Evolutionary conservation across 2,888 invertebrate genomes (phyloP).

Genomic region (Chesias legatella): DNA sequence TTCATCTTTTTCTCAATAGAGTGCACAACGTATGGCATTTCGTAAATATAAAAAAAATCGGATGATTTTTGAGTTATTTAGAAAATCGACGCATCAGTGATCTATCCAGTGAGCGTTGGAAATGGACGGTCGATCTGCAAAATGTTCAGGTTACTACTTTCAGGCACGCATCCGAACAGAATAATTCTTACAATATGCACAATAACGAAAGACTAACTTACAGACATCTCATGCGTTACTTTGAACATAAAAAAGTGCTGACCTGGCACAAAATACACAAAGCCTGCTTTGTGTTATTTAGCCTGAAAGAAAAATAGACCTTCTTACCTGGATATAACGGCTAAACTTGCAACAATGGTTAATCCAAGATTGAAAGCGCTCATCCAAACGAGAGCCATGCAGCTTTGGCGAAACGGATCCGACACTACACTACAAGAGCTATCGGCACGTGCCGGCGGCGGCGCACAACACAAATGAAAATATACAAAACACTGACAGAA

Average conservation of each 20-base stretch:
- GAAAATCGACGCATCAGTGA: too few species aligned
- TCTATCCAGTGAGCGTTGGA: too few species aligned
- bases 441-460: slow-evolving; percentile 25
- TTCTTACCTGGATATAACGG: slow-evolving; percentile 48
- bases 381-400: slow-evolving; percentile 84
- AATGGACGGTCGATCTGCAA: too few species aligned
- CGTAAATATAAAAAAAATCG: too few species aligned
- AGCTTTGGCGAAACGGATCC: slow-evolving; percentile 27
- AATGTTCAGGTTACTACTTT: too few species aligned
- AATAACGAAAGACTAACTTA: too few species aligned
- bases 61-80: too few species aligned
- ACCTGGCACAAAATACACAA: slow-evolving; percentile 16
- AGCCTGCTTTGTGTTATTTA: slow-evolving; percentile 13
- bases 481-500: slow-evolving; percentile 6
- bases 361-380: slow-evolving; percentile 82
- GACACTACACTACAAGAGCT: slow-evolving; percentile 34
- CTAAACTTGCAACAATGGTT: slow-evolving; percentile 82
- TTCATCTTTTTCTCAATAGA: too few species aligned
- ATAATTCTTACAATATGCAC: too few species aligned
- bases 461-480: slow-evolving; percentile 6
- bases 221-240: too few species aligned
- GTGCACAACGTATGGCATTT: too few species aligned
- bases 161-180: too few species aligned
- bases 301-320: slow-evolving; percentile 8
- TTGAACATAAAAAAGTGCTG: slow-evolving; percentile 8